These are phyloP conservation scores for Elysia crispata DNA, from an alignment of 2,888 invertebrate species.

Conservation along the genomic window DNA sequence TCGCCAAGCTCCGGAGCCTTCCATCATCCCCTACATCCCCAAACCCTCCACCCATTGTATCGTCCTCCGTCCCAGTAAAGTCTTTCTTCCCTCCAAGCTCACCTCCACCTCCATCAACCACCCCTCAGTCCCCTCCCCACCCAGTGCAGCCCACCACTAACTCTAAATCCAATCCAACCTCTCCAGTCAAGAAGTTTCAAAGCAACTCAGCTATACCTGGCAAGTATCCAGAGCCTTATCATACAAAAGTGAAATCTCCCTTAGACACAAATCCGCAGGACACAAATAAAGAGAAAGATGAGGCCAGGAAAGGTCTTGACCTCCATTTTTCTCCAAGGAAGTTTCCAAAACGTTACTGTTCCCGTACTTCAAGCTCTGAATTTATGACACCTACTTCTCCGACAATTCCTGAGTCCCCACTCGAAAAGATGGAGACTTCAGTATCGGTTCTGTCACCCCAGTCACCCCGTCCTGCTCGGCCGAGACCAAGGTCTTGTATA, in stretches of 20 bases:
- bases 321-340: constrained; percentile 54
- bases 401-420: constrained; percentile 52
- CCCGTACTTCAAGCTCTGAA: constrained; percentile 46
- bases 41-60: constrained; percentile 38
- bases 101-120: not conserved
- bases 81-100: constrained; percentile 26
- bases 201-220: no score
- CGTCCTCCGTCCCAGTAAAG: constrained; percentile 33
- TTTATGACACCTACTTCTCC: constrained; percentile 55
- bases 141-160: constrained; percentile 24
- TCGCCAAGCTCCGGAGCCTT: constrained; percentile 63
- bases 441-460: constrained; percentile 47
- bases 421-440: constrained; percentile 46
- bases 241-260: not conserved
- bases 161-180: constrained; percentile 47
- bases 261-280: not conserved
- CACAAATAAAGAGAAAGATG: constrained; percentile 18
- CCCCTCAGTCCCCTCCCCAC: constrained; percentile 20
- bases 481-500: constrained; percentile 49
- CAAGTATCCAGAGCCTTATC: no score
- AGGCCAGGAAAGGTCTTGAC: constrained; percentile 35
- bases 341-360: constrained; percentile 45
- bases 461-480: constrained; percentile 47
- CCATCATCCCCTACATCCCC: constrained; percentile 55
- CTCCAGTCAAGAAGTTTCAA: constrained; percentile 27